phyloP scores from a whole-genome alignment of 2,797 vertebrate species.

The Clarias laeviceps region DNA sequence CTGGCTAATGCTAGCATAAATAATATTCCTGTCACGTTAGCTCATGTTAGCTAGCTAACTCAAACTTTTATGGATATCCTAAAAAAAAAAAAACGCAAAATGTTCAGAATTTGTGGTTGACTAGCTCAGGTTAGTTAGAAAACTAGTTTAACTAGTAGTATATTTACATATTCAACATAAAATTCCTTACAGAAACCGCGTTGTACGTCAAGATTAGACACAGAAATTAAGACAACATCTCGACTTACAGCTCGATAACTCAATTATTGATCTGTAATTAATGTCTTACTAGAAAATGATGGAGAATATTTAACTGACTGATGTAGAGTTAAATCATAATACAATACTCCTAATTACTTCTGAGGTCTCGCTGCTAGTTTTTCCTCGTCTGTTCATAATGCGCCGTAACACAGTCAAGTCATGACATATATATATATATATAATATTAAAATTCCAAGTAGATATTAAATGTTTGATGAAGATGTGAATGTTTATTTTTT shows the following conservation, averaged over 20 bases:
- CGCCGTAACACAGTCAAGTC: neutral
- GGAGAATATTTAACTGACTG: neutral
- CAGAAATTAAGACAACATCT: neutral
- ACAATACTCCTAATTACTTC: neutral
- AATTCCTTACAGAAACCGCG: neutral
- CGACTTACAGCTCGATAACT: neutral
- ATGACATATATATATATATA: too few species aligned
- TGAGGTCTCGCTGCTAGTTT: too few species aligned
- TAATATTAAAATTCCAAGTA: neutral
- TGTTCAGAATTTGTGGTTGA: neutral
- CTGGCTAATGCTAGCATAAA: neutral
- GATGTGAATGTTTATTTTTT: neutral
- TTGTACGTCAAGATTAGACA: neutral
- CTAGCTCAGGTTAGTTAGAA: neutral
- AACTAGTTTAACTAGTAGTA: neutral
- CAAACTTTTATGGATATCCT: neutral
- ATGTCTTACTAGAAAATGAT: neutral
- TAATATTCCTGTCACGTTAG: neutral
- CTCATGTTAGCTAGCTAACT: neutral
- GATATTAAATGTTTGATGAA: neutral
- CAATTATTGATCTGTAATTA: neutral
- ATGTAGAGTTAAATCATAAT: neutral
- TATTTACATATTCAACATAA: neutral
- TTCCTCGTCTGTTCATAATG: neutral
- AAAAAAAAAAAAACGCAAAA: neutral